Conservation (phyloP, 2,113 vertebrate genomes). For the Sylvietta virens region DNA sequence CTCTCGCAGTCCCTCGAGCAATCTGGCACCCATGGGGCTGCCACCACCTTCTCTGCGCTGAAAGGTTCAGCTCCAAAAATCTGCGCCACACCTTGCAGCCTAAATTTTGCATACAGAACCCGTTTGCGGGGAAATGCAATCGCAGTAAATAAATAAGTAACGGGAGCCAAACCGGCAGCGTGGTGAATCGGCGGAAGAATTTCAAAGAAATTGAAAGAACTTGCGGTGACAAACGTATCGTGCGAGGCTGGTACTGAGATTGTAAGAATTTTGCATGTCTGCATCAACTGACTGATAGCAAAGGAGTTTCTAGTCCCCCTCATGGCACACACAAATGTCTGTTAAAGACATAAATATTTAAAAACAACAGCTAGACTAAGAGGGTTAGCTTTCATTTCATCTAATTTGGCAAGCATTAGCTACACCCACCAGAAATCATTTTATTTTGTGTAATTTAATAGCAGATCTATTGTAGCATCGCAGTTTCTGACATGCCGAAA, state of each 20-base stretch:
- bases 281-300: constrained; percentile 72
- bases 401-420: constrained; percentile 73
- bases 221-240: not conserved
- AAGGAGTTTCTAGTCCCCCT: constrained; percentile 75
- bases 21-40: not conserved
- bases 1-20: constrained; percentile 14
- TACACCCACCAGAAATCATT: constrained; percentile 74
- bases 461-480: constrained; percentile 66
- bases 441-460: constrained; percentile 75
- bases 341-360: constrained; percentile 82
- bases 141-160: not conserved
- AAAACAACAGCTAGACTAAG: constrained; percentile 79
- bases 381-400: constrained; percentile 75
- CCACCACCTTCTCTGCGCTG: not conserved
- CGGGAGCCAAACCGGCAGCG: not conserved
- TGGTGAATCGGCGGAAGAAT: not conserved
- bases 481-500: constrained; percentile 58
- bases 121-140: not conserved
- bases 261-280: constrained; percentile 61
- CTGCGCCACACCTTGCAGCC: not conserved
- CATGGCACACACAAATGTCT: constrained; percentile 69
- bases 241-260: constrained; percentile 44
- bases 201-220: not conserved
- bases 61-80: not conserved
- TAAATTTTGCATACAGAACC: not conserved